Percentiles rank a stretch among this genome's conserved stretches.
Evolutionary conservation across 2,797 vertebrate species (phyloP).

Genomic region (Buceros bicornis): DNA sequence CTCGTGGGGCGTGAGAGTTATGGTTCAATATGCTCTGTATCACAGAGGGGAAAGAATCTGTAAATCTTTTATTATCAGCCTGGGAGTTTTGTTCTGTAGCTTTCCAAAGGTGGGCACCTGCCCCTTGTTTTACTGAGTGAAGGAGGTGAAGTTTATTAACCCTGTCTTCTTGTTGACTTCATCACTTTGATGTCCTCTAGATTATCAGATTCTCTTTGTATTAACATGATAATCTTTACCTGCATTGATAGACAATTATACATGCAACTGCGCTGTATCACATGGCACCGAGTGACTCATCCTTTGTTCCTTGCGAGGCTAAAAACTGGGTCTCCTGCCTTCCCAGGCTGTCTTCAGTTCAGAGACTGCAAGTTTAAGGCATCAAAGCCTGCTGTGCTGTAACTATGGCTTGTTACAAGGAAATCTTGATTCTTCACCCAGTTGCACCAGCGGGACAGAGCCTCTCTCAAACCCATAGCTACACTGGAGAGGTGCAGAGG

Average conservation of each 20-base stretch:
- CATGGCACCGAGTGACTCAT: conserved; percentile 2
- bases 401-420: not conserved
- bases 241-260: conserved; percentile 36
- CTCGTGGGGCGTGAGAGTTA: not conserved
- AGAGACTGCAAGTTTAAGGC: not conserved
- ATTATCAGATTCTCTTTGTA: not conserved
- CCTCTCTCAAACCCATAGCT: not conserved
- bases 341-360: conserved; percentile 4
- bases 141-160: not conserved
- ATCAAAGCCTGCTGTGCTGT: not conserved
- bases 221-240: not conserved
- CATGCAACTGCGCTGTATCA: not conserved
- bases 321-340: conserved; percentile 23
- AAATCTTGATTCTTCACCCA: not conserved
- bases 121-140: not conserved
- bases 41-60: not conserved
- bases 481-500: not conserved
- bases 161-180: not conserved
- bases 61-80: not conserved
- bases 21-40: not conserved
- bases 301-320: conserved; percentile 15
- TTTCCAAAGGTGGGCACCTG: not conserved
- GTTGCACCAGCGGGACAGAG: not conserved
- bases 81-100: not conserved
- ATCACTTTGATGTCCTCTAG: not conserved